Base-by-base conservation (phyloP, 23 tunicate genomes). In the Ascidia mentula region DNA sequence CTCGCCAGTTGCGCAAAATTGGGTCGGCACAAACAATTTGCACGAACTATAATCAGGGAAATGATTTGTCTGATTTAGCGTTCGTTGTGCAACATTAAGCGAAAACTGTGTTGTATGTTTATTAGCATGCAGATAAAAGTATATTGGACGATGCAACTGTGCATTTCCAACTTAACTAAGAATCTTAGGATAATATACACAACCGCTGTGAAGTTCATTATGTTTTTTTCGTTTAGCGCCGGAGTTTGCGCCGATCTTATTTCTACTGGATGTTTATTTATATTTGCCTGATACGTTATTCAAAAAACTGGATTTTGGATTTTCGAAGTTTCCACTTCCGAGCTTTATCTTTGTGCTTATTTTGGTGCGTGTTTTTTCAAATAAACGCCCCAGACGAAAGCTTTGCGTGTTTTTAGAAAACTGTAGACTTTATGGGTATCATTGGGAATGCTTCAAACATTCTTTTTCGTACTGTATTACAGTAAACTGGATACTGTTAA, bases 151-250 rank as follows among this genome's bases (percentile, higher is more conserved):
- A n/a, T n/a, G n/a, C n/a, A n/a, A n/a, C n/a, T n/a, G n/a, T n/a
- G n/a, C n/a, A n/a, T n/a, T n/a, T n/a, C n/a, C n/a, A n/a, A n/a
- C n/a, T n/a, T n/a, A n/a, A n/a, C n/a, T n/a, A n/a, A n/a, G n/a
- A n/a, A n/a, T n/a, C n/a, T 20, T 53, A 53, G 65, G 65, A 53
- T 53, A 53, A 53, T 53, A 53, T 53, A 53, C 65, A 53, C 65
- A 53, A 28, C 65, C 65, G 65, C 65, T 53, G 65, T 53, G 65
- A 53, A 53, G 65, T 53, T 53, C 65, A 53, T 28, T 28, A 1
- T 53, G 24, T 53, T 53, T 53, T 53, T 9, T n/a, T n/a, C n/a
- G n/a, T n/a, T n/a, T n/a, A n/a, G n/a, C n/a, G n/a, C n/a, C n/a
- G n/a, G n/a, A n/a, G n/a, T n/a, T 26, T 53, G 65, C 65, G 24